These are phyloP conservation scores for Pasiphila rectangulata DNA, from an alignment of 2,888 invertebrate genomes.

Conservation along the genomic window DNA sequence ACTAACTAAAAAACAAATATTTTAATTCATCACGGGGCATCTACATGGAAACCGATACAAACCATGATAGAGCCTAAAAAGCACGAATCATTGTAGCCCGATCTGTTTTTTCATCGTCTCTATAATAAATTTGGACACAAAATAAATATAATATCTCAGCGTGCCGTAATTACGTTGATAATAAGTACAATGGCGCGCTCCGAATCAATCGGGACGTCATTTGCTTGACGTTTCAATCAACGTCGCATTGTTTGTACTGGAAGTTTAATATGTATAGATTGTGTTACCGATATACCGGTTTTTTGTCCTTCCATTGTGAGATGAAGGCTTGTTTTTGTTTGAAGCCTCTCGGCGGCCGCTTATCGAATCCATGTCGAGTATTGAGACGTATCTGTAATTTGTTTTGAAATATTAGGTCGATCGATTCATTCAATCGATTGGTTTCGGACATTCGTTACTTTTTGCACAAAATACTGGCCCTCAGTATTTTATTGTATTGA, in stretches of 20 bases:
- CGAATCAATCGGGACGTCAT: constrained; percentile 73
- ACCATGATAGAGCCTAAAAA: constrained; percentile 53
- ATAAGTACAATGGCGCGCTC: constrained; percentile 69
- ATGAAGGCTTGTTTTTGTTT: constrained; percentile 60
- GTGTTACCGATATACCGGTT: constrained; percentile 78
- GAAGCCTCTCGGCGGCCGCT: constrained; percentile 45
- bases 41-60: constrained; percentile 64
- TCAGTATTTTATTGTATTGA: constrained; percentile 19
- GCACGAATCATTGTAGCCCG: constrained; percentile 64
- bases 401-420: constrained; percentile 62
- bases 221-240: constrained; percentile 79
- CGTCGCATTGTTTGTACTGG: constrained; percentile 78
- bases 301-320: constrained; percentile 59
- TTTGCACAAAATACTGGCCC: constrained; percentile 17
- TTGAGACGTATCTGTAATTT: constrained; percentile 64
- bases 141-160: constrained; percentile 75
- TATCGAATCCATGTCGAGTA: constrained; percentile 48
- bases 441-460: constrained; percentile 25
- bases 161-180: constrained; percentile 76
- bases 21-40: constrained; percentile 37
- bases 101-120: constrained; percentile 65
- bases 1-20: constrained; percentile 46
- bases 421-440: constrained; percentile 39
- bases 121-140: constrained; percentile 72
- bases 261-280: constrained; percentile 76